phyloP scores from a whole-genome alignment of 2,888 invertebrate genomes.

The Mesorhabditis belari region DNA sequence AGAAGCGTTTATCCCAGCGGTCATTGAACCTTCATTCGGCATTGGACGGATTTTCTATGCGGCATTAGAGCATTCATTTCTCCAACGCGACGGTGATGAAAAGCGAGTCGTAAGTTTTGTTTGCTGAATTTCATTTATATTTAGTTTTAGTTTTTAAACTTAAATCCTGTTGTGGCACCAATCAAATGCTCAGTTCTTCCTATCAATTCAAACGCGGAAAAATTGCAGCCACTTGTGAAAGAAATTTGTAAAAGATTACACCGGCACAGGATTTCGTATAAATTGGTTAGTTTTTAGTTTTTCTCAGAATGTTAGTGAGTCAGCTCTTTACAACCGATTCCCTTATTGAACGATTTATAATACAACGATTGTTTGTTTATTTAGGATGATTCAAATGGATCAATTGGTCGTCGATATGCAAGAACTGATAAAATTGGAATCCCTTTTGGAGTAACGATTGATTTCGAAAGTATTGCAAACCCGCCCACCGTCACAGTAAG shows the following conservation, averaged over 20 bases:
- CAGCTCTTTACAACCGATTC: not conserved
- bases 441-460: conserved; percentile 91
- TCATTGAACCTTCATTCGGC: conserved; percentile 97
- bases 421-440: conserved; percentile 71
- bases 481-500: conserved; percentile 85
- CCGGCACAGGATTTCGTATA: conserved; percentile 32
- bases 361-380: not conserved
- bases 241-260: conserved; percentile 61
- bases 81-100: conserved; percentile 81
- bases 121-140: not conserved
- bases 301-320: not conserved
- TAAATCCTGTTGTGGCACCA: conserved; percentile 85
- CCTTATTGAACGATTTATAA: not conserved
- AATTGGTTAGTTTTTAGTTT: conserved; percentile 64
- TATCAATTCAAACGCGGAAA: conserved; percentile 77
- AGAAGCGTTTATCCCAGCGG: conserved; percentile 89
- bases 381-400: conserved; percentile 73
- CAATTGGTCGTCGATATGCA: conserved; percentile 92
- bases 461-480: conserved; percentile 81
- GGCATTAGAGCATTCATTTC: conserved; percentile 88
- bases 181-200: conserved; percentile 93
- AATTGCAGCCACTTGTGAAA: not conserved
- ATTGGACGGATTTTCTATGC: conserved; percentile 92
- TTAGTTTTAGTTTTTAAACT: conserved; percentile 67
- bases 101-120: conserved; percentile 70